Evolutionary conservation across 2,797 vertebrate genomes (phyloP).

Genomic region (Manis crassicaudata): DNA sequence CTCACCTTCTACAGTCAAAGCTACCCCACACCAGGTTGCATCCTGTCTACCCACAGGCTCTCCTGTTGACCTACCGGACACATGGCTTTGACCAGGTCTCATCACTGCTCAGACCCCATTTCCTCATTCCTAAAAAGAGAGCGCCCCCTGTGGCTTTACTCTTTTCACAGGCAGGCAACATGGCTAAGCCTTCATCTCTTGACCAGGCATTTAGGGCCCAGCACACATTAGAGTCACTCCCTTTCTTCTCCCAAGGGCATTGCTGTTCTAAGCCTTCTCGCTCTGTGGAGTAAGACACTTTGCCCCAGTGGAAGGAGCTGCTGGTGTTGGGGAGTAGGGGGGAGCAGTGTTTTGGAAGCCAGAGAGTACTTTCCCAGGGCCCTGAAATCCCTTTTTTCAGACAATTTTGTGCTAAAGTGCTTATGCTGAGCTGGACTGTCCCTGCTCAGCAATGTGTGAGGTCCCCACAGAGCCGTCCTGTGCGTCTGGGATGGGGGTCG

Average conservation of each 20-base stretch:
- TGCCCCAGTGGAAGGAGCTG: neutral
- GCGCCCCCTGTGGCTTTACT: neutral
- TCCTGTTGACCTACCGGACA: neutral
- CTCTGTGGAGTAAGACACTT: slow-evolving; percentile 24
- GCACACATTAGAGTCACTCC: neutral
- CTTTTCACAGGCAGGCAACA: neutral
- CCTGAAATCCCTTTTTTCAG: neutral
- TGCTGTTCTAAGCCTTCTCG: slow-evolving; percentile 26
- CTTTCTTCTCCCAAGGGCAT: slow-evolving; percentile 31
- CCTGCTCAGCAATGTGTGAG: no score
- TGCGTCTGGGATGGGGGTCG: neutral
- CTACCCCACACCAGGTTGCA: neutral
- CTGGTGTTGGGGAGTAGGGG: neutral
- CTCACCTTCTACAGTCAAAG: neutral
- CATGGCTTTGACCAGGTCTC: neutral
- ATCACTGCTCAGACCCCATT: neutral
- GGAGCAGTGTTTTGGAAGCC: neutral
- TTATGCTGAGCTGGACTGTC: neutral
- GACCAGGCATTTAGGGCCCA: slow-evolving; percentile 4
- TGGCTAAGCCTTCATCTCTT: neutral
- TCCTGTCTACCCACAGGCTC: neutral
- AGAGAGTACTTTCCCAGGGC: neutral
- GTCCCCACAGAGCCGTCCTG: accelerated
- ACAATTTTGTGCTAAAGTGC: neutral
- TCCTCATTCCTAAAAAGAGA: neutral